Conservation (phyloP, 2,113 vertebrate species). For the Struthio camelus region DNA sequence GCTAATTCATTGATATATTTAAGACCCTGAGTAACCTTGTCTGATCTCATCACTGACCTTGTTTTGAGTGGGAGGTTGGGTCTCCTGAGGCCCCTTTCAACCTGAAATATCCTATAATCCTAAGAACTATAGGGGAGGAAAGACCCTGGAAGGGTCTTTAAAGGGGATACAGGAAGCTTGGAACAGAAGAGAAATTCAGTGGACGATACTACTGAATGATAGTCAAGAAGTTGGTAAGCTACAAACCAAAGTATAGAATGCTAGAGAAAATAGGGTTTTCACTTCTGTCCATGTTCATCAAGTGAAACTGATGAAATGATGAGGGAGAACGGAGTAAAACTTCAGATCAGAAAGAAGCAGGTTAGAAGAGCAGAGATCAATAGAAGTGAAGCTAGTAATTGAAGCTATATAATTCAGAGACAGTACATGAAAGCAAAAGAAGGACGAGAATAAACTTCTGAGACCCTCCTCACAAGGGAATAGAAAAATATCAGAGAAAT, state of each 20-base stretch:
- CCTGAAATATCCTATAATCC: not conserved
- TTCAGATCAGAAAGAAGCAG: not conserved
- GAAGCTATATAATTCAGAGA: not conserved
- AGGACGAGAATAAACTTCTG: not conserved
- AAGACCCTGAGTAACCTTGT: not conserved
- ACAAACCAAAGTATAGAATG: not conserved
- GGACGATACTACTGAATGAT: not conserved
- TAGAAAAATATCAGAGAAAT: not conserved
- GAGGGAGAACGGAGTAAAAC: not conserved
- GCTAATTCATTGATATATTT: not conserved
- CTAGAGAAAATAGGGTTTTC: not conserved
- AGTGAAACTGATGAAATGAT: not conserved
- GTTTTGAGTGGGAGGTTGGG: not conserved
- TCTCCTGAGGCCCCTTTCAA: not conserved
- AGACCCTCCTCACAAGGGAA: not conserved
- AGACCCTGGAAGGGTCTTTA: not conserved
- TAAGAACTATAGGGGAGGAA: not conserved
- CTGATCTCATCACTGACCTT: not conserved
- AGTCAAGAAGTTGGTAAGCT: not conserved
- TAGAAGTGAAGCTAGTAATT: not conserved
- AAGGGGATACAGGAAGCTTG: not conserved
- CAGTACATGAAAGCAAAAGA: not conserved
- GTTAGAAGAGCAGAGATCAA: not conserved
- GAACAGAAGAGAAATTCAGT: not conserved
- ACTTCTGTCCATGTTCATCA: not conserved